Evolutionary conservation across 2,113 vertebrate genomes (phyloP), one percentile per base, ranked within the genome.

Genomic region (Cettia cetti): DNA sequence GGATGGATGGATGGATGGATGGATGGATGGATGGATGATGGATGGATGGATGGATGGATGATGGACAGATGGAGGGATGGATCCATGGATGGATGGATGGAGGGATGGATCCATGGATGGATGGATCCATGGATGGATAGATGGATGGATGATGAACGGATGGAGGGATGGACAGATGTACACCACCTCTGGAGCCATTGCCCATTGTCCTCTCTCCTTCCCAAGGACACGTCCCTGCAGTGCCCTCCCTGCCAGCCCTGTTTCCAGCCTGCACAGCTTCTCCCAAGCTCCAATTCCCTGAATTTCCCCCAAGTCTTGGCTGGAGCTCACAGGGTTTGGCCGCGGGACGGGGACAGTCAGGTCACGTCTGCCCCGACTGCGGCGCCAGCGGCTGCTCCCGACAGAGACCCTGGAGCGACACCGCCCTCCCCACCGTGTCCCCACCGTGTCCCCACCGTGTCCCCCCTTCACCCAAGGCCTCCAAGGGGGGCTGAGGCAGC

Each of bases 161-260:
- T 8, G 12, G 35, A 20, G 0, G 39, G 56, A 16, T 11, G 16
- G 26, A n/a, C n/a, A n/a, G n/a, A n/a, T n/a, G n/a, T n/a, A 24
- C 50, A 16, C 37, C 82, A 33, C 3, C 57, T 52, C 74, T 0
- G 2, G 64, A 28, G 37, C 27, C 80, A 16, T 15, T 37, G 6
- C 13, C 13, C 0, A 0, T 26, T 2, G 0, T 33, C 21, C 35
- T 22, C 71, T 28, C 11, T 0, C 10, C 2, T 19, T 24, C 35
- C 54, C 60, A 26, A 22, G 42, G 31, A 15, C 52, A 4, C 0
- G n/a, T n/a, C n/a, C n/a, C n/a, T n/a, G n/a, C n/a, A n/a, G 16
- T 1, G 13, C 24, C 31, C 21, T 1, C 77, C 27, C 69, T 1
- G 3, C 14, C 50, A 18, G 39, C 24, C 54, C 35, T 18, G 5